Base-by-base conservation (phyloP, 1,140 invertebrate genomes). In the Macrobrachium rosenbergii region DNA sequence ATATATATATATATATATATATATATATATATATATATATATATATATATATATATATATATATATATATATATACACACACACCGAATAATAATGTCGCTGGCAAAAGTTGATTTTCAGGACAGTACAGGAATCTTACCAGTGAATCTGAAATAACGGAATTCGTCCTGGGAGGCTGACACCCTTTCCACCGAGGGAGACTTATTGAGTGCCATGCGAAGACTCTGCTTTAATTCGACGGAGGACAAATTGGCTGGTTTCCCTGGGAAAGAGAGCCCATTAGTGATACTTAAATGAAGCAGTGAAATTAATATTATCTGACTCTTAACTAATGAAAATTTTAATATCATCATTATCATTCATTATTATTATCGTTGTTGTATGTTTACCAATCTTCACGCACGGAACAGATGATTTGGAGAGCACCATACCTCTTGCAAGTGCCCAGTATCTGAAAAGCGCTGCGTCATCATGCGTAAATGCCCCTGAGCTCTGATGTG, bases 371-470 rank as follows among this genome's bases (percentile, higher is more conserved):
- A 2, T 17, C 5, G 73, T 19, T 52, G 28, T 23, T 28, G 28
- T 28, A 17, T 17, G 17, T 17, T 19, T 64, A 64, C 21, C 2
- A 2, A 2, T 23, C 23, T 45, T n/a, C 75, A 45, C 7, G 37
- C 0, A 59, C 0, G n/a, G 43, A 77, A 77, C 69, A 21, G 8
- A 45, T 10, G 43, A 37, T 11, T 0, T 16, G 23, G 28, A n/a
- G n/a, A 10, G 28, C 3, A n/a, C 52, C 63, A 21, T 59, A 89
- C 88, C 88, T 82, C 88, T 69, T 6, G 88, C 88, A 6, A 89
- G 84, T 16, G 88, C 88, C 88, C 88, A 89, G 84, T 89, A 89
- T 58, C 88, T 69, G 45, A 89, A 89, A 75, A 89, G 88, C 2
- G 83, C 88, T 0, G 88, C 88, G 64, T 89, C 88, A 17, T 89